Conservation (phyloP, 2,797 vertebrate genomes). For the Oreochromis grahami region DNA sequence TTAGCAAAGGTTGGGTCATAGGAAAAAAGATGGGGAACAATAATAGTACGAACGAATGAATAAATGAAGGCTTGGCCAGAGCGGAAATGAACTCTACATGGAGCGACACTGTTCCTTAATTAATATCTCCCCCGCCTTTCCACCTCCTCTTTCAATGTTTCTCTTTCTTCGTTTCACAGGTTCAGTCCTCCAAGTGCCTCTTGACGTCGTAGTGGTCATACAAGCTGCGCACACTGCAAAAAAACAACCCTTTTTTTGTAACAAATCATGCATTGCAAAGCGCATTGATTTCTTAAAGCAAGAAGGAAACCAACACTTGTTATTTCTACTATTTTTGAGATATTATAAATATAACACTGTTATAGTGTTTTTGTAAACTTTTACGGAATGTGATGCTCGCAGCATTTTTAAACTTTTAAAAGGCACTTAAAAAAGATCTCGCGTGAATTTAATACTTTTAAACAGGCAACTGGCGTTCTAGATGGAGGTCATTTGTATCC, state of each 20-base stretch:
- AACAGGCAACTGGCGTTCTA: slow-evolving; percentile 52
- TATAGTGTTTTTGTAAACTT: neutral
- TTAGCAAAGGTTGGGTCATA: neutral
- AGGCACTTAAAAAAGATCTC: neutral
- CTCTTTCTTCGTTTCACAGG: slow-evolving; percentile 1
- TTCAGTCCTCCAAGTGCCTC: slow-evolving; percentile 22
- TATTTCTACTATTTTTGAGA: neutral
- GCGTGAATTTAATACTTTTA: slow-evolving; percentile 28
- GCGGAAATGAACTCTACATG: slow-evolving; percentile 49
- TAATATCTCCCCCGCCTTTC: slow-evolving; percentile 42
- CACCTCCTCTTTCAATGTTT: neutral
- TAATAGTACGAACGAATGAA: slow-evolving; percentile 14
- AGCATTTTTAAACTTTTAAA: neutral
- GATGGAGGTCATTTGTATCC: slow-evolving; percentile 70
- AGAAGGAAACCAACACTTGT: neutral
- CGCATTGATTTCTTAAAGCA: neutral
- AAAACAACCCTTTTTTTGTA: neutral
- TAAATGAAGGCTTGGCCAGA: slow-evolving; percentile 19
- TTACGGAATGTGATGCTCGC: neutral
- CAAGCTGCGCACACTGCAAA: slow-evolving; percentile 9
- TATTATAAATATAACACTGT: neutral
- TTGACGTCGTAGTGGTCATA: slow-evolving; percentile 30
- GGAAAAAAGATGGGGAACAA: neutral
- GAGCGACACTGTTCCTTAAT: slow-evolving; percentile 56
- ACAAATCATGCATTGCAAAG: neutral